Conservation (phyloP, 2,797 vertebrate genomes). For the Gadopsis bispinosus region DNA sequence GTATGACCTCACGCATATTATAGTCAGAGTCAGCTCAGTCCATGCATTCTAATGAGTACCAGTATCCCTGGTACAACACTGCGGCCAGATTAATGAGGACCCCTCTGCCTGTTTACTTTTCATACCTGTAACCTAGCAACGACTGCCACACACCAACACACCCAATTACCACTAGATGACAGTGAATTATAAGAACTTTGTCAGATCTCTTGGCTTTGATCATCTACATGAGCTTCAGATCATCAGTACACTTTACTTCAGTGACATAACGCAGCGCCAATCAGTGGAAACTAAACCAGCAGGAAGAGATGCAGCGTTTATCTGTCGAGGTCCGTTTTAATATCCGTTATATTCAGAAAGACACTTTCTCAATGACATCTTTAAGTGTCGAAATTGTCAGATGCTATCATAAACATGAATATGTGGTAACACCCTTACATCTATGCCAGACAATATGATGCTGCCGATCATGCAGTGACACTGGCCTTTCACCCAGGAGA, state of each 20-base stretch:
- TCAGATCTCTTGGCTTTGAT: not conserved
- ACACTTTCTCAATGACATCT: not conserved
- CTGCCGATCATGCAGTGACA: not conserved
- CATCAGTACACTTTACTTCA: not conserved
- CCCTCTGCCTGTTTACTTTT: constrained; percentile 7
- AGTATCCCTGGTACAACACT: not conserved
- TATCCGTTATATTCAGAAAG: not conserved
- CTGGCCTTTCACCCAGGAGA: too few species aligned
- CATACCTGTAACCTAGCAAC: constrained; percentile 16
- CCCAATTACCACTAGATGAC: not conserved
- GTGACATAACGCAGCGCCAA: not conserved
- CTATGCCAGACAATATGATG: not conserved
- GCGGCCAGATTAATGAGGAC: not conserved
- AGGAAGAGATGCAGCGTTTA: not conserved
- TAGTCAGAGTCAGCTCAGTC: not conserved
- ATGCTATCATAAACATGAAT: not conserved
- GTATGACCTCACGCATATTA: not conserved
- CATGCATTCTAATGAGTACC: not conserved
- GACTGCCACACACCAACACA: not conserved
- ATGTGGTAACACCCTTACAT: not conserved
- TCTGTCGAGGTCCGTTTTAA: not conserved
- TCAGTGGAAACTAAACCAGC: not conserved
- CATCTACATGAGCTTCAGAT: not conserved
- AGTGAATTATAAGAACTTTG: not conserved
- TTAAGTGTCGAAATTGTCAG: not conserved